A percentile compares a stretch with the other conserved stretches of the same genome.
Conservation (phyloP, 2,888 invertebrate genomes). For the Sussaba pulchella region DNA sequence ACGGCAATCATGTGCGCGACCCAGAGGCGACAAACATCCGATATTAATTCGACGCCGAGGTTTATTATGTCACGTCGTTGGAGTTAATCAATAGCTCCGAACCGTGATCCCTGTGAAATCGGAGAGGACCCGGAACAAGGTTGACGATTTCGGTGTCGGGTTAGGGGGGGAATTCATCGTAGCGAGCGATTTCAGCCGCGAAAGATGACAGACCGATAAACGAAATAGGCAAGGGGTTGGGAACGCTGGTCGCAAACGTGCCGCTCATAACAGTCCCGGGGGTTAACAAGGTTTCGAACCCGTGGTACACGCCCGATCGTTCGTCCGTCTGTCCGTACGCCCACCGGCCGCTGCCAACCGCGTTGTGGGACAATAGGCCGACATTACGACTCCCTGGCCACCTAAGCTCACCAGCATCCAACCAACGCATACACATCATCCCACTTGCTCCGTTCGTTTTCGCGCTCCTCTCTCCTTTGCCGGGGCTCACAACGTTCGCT, state of each 20-base stretch:
- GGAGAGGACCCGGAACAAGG: constrained; percentile 47
- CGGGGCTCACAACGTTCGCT: background rate
- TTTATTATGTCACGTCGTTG: constrained; percentile 21
- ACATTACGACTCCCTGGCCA: constrained; percentile 77
- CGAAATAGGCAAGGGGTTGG: background rate
- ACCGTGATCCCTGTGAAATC: constrained; percentile 49
- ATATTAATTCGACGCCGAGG: constrained; percentile 3
- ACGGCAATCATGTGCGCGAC: background rate
- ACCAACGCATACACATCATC: constrained; percentile 31
- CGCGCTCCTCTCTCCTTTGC: constrained; percentile 14
- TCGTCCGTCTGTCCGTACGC: constrained; percentile 32
- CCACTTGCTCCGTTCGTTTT: constrained; percentile 38
- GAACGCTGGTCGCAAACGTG: constrained; percentile 74
- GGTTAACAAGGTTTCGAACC: constrained; percentile 82
- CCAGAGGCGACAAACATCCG: constrained; percentile 1
- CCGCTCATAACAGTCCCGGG: constrained; percentile 82
- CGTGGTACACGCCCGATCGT: constrained; percentile 65
- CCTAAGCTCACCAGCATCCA: constrained; percentile 74
- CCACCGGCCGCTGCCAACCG: constrained; percentile 68
- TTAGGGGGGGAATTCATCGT: constrained; percentile 12
- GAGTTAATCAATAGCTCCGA: constrained; percentile 47
- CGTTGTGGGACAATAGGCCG: constrained; percentile 79
- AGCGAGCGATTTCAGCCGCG: background rate
- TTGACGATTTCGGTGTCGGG: constrained; percentile 56
- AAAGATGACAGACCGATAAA: constrained; percentile 5